Evolutionary conservation across 2,113 vertebrate species (phyloP).

Genomic region (Hydrolagus affinis): DNA sequence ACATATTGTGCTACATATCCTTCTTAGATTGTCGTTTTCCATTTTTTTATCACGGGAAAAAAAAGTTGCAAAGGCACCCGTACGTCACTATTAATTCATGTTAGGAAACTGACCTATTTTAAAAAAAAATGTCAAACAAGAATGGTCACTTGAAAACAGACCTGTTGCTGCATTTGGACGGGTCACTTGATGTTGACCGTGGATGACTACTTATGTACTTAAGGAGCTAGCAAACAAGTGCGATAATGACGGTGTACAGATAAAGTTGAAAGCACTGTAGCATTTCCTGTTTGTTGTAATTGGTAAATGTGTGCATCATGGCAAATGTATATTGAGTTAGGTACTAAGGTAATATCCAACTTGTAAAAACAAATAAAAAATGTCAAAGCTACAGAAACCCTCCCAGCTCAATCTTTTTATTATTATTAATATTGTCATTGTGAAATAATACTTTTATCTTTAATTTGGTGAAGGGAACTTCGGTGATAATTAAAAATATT

Average conservation of each 20-base stretch:
- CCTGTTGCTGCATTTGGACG: not conserved
- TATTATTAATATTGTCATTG: not conserved
- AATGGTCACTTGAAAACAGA: not conserved
- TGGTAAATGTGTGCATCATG: constrained; percentile 74
- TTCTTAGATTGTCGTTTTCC: not conserved
- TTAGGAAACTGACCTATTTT: constrained; percentile 15
- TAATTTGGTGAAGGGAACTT: no score
- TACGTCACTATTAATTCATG: constrained; percentile 17
- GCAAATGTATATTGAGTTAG: constrained; percentile 67
- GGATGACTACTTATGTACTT: constrained; percentile 15
- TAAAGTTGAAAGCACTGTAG: constrained; percentile 53
- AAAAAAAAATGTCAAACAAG: constrained; percentile 12
- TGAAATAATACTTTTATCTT: not conserved
- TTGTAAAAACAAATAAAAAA: constrained; percentile 79
- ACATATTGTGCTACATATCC: not conserved
- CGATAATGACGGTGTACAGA: constrained; percentile 8
- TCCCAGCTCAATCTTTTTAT: not conserved
- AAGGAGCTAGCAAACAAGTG: constrained; percentile 16
- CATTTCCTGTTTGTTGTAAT: constrained; percentile 74
- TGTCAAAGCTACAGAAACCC: constrained; percentile 47
- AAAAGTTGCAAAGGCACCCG: not conserved
- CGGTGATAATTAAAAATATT: no score
- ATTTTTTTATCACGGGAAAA: constrained; percentile 25
- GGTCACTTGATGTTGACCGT: constrained; percentile 2
- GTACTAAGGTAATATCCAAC: constrained; percentile 63